These are phyloP conservation scores for Eupeodes luniger DNA, from an alignment of 2,888 invertebrate genomes.

Conservation along the genomic window DNA sequence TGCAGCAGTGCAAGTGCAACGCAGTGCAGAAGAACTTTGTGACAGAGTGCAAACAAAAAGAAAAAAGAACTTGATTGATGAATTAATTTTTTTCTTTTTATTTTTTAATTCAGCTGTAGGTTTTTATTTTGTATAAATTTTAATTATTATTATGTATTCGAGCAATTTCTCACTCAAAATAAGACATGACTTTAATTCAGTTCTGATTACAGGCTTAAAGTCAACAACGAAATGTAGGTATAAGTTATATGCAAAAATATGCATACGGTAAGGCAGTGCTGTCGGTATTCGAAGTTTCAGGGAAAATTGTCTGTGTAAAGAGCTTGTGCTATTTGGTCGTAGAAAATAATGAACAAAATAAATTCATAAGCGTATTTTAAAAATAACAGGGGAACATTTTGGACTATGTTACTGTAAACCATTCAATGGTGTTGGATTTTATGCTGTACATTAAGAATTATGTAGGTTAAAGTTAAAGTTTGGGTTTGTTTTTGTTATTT, in stretches of 20 bases:
- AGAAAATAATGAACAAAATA: no score
- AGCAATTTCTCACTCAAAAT: slow-evolving; percentile 50
- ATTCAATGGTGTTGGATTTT: no score
- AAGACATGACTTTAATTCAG: slow-evolving; percentile 50
- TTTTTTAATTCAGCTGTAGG: neutral
- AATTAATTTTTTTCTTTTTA: slow-evolving; percentile 45
- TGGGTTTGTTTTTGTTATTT: no score
- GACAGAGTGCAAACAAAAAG: neutral
- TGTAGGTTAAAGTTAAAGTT: no score
- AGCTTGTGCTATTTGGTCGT: no score
- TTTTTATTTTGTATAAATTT: slow-evolving; percentile 28
- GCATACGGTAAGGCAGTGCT: neutral
- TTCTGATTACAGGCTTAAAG: slow-evolving; percentile 43
- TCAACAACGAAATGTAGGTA: neutral
- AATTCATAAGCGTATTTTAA: no score
- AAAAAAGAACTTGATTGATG: slow-evolving; percentile 62
- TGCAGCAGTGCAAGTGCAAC: slow-evolving; percentile 14
- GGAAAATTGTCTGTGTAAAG: neutral
- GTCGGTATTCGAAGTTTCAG: neutral
- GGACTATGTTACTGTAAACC: no score
- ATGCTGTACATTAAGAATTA: no score
- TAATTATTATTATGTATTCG: slow-evolving; percentile 48
- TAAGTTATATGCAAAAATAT: neutral
- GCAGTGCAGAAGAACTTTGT: slow-evolving; percentile 7
- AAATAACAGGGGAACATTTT: no score